Percentiles rank a stretch among this genome's conserved stretches.
These are phyloP conservation scores for Meteorus sp. DNA, from an alignment of 1,140 invertebrate genomes.

Conservation along the genomic window DNA sequence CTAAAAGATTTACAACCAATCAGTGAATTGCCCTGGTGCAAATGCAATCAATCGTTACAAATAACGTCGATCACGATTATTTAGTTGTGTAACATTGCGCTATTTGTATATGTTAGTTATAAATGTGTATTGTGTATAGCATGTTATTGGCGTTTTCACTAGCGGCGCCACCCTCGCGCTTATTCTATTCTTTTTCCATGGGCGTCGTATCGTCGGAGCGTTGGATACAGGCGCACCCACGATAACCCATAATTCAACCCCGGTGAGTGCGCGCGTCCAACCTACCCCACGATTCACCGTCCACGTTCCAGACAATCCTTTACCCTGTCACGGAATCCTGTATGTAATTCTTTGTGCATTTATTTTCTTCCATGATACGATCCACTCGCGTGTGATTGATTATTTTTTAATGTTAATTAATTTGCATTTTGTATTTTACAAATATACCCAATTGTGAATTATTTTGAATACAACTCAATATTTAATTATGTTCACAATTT, in stretches of 20 bases:
- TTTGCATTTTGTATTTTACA: conserved; percentile 9
- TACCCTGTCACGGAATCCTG: conserved; percentile 29
- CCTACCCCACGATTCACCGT: conserved; percentile 31
- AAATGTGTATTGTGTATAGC: too few relatives aligned
- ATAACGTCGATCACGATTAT: conserved; percentile 9
- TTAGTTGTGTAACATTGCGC: background rate
- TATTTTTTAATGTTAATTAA: conserved; percentile 23
- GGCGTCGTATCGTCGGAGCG: conserved; percentile 32
- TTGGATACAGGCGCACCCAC: conserved; percentile 30
- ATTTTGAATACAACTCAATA: background rate
- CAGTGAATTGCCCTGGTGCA: conserved; percentile 46
- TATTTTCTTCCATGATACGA: conserved; percentile 23
- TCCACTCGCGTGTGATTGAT: conserved; percentile 22
- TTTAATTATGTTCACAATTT: background rate
- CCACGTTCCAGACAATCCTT: conserved; percentile 27
- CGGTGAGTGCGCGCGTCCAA: conserved; percentile 32
- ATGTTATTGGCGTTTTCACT: too few relatives aligned
- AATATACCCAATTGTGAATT: background rate
- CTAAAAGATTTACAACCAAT: conserved; percentile 48
- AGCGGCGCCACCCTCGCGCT: background rate
- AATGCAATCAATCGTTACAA: conserved; percentile 14
- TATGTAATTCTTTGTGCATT: conserved; percentile 22
- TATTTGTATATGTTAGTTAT: too few relatives aligned
- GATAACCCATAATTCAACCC: conserved; percentile 37
- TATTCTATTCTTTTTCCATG: conserved; percentile 38